A percentile compares a stretch with the other conserved stretches of the same genome.
Conservation (phyloP, 2,888 invertebrate species). For the Phania funesta region DNA sequence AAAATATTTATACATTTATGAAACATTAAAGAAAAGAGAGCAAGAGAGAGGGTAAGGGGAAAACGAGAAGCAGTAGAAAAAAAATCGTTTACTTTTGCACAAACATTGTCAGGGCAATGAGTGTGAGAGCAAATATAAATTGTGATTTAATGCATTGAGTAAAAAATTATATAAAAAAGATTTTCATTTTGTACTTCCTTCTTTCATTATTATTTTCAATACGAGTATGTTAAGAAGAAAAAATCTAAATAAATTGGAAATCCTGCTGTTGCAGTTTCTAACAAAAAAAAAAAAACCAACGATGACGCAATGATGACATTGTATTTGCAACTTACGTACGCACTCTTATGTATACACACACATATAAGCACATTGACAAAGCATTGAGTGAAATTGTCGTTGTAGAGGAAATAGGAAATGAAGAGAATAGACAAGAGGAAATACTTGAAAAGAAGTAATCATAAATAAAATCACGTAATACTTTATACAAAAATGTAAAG, state of each 20-base stretch:
- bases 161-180: background rate
- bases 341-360: background rate
- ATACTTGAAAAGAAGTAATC: slow-evolving; percentile 62
- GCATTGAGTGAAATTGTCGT: slow-evolving; percentile 50
- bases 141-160: slow-evolving; percentile 27
- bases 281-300: slow-evolving; percentile 31
- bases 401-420: slow-evolving; percentile 48
- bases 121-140: slow-evolving; percentile 3
- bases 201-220: slow-evolving; percentile 15
- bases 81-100: background rate
- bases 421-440: slow-evolving; percentile 55
- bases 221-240: background rate
- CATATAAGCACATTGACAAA: slow-evolving; percentile 2
- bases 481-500: slow-evolving; percentile 9
- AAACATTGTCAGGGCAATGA: background rate
- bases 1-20: slow-evolving; percentile 46
- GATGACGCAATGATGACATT: slow-evolving; percentile 48
- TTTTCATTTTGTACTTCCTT: background rate
- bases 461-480: slow-evolving; percentile 60
- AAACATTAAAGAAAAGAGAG: background rate
- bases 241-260: slow-evolving; percentile 40
- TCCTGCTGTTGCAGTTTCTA: slow-evolving; percentile 19
- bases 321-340: background rate
- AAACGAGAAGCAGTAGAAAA: background rate
- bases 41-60: background rate